phyloP scores from a whole-genome alignment of 2,888 invertebrate species.

The Arrhopalites spinosus region DNA sequence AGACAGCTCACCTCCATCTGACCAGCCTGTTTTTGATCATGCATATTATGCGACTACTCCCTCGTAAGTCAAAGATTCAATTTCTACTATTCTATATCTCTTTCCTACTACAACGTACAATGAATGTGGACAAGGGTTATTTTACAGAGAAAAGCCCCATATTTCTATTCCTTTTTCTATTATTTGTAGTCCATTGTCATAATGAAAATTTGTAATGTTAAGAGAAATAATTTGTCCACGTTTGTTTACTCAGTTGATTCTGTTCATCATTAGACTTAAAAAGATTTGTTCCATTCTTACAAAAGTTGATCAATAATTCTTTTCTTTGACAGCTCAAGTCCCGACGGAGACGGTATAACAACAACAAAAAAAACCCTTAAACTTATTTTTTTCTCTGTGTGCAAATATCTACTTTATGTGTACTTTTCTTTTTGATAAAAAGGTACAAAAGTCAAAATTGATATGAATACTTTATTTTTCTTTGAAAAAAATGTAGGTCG shows the following conservation, averaged over 20 bases:
- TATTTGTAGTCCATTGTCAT: too few species aligned
- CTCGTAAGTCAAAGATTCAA: slow-evolving; percentile 61
- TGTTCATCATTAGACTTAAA: too few species aligned
- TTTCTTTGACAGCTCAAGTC: slow-evolving; percentile 77
- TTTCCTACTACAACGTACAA: too few species aligned
- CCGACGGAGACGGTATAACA: slow-evolving; percentile 53
- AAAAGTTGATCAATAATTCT: too few species aligned
- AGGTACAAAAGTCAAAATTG: neutral
- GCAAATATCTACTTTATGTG: neutral
- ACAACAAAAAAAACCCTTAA: neutral
- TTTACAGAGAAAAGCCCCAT: too few species aligned
- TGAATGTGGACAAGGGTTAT: too few species aligned
- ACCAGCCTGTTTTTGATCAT: slow-evolving; percentile 87
- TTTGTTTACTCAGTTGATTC: too few species aligned
- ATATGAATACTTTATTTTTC: neutral
- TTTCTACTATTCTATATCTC: too few species aligned
- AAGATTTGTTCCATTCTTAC: too few species aligned
- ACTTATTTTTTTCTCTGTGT: neutral
- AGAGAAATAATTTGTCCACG: too few species aligned
- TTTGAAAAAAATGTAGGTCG: neutral
- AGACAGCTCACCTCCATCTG: slow-evolving; percentile 81
- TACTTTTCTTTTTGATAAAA: neutral
- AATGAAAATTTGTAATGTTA: too few species aligned
- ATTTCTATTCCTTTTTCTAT: too few species aligned
- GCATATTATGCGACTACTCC: slow-evolving; percentile 89